Conservation (phyloP, 2,888 invertebrate genomes). For the Tenodera sinensis region DNA sequence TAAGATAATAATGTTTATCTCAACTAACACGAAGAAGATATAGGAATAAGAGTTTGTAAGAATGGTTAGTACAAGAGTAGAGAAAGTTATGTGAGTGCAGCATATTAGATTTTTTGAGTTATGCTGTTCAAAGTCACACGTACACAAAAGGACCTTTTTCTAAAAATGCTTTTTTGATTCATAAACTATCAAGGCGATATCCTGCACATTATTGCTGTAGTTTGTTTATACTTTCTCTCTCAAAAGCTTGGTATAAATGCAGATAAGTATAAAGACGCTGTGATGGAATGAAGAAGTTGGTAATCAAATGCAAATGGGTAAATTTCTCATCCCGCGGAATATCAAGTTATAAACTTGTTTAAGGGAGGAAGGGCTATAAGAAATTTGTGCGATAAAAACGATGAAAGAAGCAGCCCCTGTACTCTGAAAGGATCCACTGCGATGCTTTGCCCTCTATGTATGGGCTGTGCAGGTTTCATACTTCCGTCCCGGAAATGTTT, state of each 20-base stretch:
- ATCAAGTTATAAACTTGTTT: not conserved
- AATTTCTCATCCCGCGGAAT: no score
- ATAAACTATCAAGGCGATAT: no score
- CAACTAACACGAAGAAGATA: no score
- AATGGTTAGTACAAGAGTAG: no score
- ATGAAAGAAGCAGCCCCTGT: not conserved
- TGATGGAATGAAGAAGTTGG: not conserved
- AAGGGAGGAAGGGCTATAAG: not conserved
- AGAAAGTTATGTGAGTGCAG: no score
- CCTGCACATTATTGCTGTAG: no score
- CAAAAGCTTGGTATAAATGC: not conserved
- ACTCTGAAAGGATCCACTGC: not conserved
- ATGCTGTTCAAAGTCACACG: no score
- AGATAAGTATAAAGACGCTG: not conserved
- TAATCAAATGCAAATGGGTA: not conserved
- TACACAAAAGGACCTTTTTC: no score
- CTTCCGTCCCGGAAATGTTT: not conserved
- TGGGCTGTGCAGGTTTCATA: not conserved
- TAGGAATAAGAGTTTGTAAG: no score
- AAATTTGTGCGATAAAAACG: not conserved
- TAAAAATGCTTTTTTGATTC: no score
- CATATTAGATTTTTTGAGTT: no score
- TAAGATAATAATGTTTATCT: no score
- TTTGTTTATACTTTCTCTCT: not conserved
- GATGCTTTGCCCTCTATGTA: not conserved